phyloP scores from a whole-genome alignment of 1,140 invertebrate species.

The Brachionus rubens region DNA sequence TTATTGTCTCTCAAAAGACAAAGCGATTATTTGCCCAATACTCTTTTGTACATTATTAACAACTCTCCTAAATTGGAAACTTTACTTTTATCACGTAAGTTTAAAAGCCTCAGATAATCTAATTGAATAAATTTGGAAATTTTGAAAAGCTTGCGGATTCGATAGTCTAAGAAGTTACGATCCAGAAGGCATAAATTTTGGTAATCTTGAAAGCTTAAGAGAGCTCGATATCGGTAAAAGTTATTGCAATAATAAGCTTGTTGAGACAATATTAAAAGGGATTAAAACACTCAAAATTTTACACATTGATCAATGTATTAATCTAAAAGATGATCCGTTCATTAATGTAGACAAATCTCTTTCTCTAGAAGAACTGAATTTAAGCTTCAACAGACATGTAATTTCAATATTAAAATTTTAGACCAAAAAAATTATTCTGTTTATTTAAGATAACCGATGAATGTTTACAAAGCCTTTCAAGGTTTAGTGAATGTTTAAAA shows the following conservation, averaged over 20 bases:
- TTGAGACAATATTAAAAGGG: neutral
- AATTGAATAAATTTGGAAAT: neutral
- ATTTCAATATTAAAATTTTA: neutral
- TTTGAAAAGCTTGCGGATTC: neutral
- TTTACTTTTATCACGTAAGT: neutral
- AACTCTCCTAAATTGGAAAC: neutral
- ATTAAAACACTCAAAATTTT: neutral
- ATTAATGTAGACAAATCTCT: neutral
- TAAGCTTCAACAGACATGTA: constrained; percentile 29
- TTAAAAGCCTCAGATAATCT: too few relatives aligned
- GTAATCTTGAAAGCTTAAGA: neutral
- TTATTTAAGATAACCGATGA: constrained; percentile 13
- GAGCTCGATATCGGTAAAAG: neutral
- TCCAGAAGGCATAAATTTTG: neutral
- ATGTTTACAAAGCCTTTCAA: neutral
- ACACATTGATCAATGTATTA: neutral
- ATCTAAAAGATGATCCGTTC: neutral
- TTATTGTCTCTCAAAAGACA: neutral
- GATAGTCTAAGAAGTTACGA: constrained; percentile 6
- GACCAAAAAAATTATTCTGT: neutral
- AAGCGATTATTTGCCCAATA: neutral
- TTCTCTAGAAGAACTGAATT: constrained; percentile 37
- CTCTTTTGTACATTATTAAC: neutral
- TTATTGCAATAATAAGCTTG: neutral
- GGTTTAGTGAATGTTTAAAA: neutral